Evolutionary conservation across 2,113 vertebrate genomes (phyloP).

Genomic region (Nyctibius bracteatus): DNA sequence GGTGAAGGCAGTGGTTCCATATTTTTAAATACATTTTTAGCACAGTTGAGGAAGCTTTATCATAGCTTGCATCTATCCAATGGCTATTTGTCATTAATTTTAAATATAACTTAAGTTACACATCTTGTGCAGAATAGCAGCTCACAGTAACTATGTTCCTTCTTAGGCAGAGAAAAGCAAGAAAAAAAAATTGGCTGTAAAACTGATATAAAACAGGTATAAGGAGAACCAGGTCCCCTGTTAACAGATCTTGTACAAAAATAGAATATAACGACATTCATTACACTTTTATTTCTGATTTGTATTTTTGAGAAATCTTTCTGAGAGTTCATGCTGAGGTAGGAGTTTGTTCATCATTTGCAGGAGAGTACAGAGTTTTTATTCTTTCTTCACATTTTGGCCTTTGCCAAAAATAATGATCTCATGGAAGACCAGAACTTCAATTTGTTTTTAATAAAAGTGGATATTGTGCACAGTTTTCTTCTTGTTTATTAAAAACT

Average conservation of each 20-base stretch:
- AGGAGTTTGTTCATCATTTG: constrained; percentile 49
- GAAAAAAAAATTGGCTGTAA: not conserved
- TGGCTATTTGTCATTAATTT: not conserved
- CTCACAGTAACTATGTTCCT: not conserved
- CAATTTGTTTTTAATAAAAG: not conserved
- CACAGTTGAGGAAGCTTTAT: not conserved
- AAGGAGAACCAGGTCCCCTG: not conserved
- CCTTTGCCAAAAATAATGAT: constrained; percentile 19
- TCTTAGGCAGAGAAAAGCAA: not conserved
- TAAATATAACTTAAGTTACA: not conserved
- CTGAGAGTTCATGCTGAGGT: not conserved
- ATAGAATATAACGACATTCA: not conserved
- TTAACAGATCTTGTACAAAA: not conserved
- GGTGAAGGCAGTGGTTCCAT: not conserved
- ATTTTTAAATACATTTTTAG: not conserved
- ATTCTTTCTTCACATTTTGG: constrained; percentile 10
- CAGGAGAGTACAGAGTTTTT: constrained; percentile 4
- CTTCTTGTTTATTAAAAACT: not conserved
- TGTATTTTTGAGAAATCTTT: constrained; percentile 18
- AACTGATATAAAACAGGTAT: not conserved
- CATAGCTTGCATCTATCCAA: not conserved
- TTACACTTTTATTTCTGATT: not conserved
- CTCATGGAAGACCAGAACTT: not conserved
- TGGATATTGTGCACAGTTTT: not conserved
- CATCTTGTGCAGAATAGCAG: not conserved